phyloP scores from a whole-genome alignment of 2,797 vertebrate genomes.

The Manis crassicaudata region DNA sequence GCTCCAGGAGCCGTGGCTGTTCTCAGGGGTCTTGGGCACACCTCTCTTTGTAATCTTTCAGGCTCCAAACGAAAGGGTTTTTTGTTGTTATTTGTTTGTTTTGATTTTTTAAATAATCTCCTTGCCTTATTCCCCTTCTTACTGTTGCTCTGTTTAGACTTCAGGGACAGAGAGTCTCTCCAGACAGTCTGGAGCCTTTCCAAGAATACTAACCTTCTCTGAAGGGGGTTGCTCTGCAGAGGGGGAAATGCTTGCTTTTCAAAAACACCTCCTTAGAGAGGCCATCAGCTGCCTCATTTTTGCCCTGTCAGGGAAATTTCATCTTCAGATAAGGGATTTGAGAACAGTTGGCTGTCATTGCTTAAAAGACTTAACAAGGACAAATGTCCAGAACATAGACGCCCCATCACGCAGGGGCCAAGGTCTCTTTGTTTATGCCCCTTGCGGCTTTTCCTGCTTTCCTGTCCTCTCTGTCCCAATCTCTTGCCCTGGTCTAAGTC shows the following conservation, averaged over 20 bases:
- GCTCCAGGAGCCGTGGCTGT: neutral
- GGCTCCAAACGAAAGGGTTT: neutral
- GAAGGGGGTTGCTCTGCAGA: slow-evolving; percentile 8
- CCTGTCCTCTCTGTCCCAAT: neutral
- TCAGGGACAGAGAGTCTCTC: slow-evolving; percentile 5
- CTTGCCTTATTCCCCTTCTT: slow-evolving; percentile 45
- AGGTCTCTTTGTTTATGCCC: slow-evolving; percentile 64
- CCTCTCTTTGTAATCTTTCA: neutral
- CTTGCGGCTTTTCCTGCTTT: slow-evolving; percentile 42
- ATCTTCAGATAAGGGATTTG: slow-evolving; percentile 73
- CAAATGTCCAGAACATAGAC: slow-evolving; percentile 5
- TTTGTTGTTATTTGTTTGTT: neutral
- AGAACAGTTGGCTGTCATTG: slow-evolving; percentile 44
- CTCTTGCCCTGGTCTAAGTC: neutral
- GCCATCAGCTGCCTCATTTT: neutral
- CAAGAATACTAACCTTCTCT: slow-evolving; percentile 56
- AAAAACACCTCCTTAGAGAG: slow-evolving; percentile 70
- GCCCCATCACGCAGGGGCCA: slow-evolving; percentile 16
- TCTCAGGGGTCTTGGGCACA: rapidly evolving
- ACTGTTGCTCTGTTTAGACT: slow-evolving; percentile 39
- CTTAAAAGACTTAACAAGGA: slow-evolving; percentile 62
- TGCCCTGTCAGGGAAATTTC: slow-evolving; percentile 74
- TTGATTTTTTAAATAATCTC: neutral
- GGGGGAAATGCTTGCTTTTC: slow-evolving; percentile 77
- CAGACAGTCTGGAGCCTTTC: slow-evolving; percentile 53